Base-by-base conservation (phyloP, 2,113 vertebrate species). In the Nothoprocta perdicaria region DNA sequence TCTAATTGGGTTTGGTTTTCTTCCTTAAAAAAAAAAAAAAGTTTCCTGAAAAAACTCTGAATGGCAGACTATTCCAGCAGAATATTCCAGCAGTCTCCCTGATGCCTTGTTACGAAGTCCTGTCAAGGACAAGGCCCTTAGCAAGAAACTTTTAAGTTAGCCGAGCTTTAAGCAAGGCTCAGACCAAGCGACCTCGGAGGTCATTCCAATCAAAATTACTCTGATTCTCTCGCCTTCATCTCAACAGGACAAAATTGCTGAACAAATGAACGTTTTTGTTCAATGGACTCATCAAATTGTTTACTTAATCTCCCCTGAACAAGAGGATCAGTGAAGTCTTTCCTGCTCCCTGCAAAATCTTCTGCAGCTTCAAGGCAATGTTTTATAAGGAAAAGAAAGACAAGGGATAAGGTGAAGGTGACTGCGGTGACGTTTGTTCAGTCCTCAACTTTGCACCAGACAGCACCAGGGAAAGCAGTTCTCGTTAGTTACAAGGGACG, bases 241-340 rank as follows among this genome's bases (percentile, higher is more conserved):
- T 85, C 41, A 68, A 63, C 43, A 65, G n/a, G 77, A 91, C 63
- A 82, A 35, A 58, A 57, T 67, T 73, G 10, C 53, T 63, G 66
- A 85, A 41, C 29, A 53, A 5, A 24, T 35, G 46, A 65, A 69
- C 14, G 27, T 41, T 14, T 3, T 38, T 63, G 57, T 63, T n/a
- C 8, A 85, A 41, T 52, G 27, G 31, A 31, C 24, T 24, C 21
- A 5, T 78, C 21, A 52, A 46, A 38, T 53, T 0, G 0, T 58
- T 77, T 57, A 33, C 8, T 63, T 82, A 50, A 60, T 76, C 38
- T 18, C 87, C 6, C 15, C 3, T 3, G 58, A 7, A 55, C 69
- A 80, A 53, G 24, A 55, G 4, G 7, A 50, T 80, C 14, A 63
- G 71, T 9, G 53, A 75, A 75, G 23, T 55, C 26, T 82, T 61